phyloP scores from a whole-genome alignment of 1,140 invertebrate genomes.

The Brachionus sp. region DNA sequence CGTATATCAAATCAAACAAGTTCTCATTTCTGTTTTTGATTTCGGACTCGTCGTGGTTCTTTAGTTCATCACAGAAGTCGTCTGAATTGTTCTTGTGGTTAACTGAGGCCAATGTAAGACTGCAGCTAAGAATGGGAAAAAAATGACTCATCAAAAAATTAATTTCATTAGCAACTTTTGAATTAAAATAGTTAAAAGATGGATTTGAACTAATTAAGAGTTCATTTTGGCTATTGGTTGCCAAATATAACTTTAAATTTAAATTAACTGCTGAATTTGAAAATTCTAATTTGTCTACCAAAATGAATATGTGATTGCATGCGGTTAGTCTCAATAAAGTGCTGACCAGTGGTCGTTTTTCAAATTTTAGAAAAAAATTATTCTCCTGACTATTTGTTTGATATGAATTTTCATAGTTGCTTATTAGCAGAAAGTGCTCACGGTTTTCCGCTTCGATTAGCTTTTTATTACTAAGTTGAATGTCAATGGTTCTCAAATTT shows the following conservation, averaged over 20 bases:
- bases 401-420: background rate
- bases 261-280: background rate
- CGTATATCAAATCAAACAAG: constrained; percentile 25
- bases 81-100: background rate
- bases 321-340: background rate
- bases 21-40: constrained; percentile 14
- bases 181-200: background rate
- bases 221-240: background rate
- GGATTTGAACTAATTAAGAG: background rate
- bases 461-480: background rate
- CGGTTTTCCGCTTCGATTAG: background rate
- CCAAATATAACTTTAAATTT: background rate
- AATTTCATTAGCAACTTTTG: background rate
- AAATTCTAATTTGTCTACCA: background rate
- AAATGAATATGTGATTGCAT: background rate
- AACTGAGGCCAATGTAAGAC: background rate
- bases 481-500: background rate
- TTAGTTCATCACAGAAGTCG: background rate
- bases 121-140: background rate
- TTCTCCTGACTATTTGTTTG: background rate
- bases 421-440: background rate
- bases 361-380: background rate
- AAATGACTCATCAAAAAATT: background rate
- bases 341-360: background rate
- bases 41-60: background rate